phyloP scores from a whole-genome alignment of 1,140 invertebrate genomes.

The Hermetia illucens region DNA sequence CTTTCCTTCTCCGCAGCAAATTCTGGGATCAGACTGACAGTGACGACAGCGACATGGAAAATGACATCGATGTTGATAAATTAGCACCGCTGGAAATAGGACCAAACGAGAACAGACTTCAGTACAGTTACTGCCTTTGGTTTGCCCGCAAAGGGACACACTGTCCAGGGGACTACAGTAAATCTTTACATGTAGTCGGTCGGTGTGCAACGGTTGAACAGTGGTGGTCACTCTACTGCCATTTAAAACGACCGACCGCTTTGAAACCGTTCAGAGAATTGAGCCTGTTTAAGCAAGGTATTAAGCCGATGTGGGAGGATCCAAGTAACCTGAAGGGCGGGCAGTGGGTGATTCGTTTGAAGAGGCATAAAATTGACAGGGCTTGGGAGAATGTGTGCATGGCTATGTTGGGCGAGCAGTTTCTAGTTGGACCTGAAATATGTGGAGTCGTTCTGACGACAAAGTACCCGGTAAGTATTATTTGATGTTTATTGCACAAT shows the following conservation, averaged over 20 bases:
- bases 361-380: conserved; percentile 86
- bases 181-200: conserved; percentile 44
- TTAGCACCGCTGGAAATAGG: conserved; percentile 40
- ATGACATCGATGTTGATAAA: conserved; percentile 30
- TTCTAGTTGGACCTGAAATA: conserved; percentile 97
- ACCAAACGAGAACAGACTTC: conserved; percentile 59
- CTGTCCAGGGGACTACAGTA: conserved; percentile 25
- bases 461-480: conserved; percentile 61
- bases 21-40: conserved; percentile 25
- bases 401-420: conserved; percentile 96
- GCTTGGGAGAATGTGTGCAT: conserved; percentile 98
- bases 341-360: conserved; percentile 89
- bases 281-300: conserved; percentile 96
- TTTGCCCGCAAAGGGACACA: conserved; percentile 36
- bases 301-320: conserved; percentile 99
- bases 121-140: conserved; percentile 71
- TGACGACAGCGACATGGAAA: conserved; percentile 29
- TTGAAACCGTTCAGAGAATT: conserved; percentile 85
- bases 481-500: neutral
- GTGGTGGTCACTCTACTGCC: conserved; percentile 92
- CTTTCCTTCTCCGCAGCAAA: too few relatives aligned
- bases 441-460: conserved; percentile 95
- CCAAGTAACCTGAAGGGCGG: conserved; percentile 88
- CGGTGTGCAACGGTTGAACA: conserved; percentile 85
- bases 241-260: conserved; percentile 76